A percentile compares a stretch with the other conserved stretches of the same genome.
Conservation (phyloP, 2,113 vertebrate genomes). For the Acrocephalus arundinaceus region DNA sequence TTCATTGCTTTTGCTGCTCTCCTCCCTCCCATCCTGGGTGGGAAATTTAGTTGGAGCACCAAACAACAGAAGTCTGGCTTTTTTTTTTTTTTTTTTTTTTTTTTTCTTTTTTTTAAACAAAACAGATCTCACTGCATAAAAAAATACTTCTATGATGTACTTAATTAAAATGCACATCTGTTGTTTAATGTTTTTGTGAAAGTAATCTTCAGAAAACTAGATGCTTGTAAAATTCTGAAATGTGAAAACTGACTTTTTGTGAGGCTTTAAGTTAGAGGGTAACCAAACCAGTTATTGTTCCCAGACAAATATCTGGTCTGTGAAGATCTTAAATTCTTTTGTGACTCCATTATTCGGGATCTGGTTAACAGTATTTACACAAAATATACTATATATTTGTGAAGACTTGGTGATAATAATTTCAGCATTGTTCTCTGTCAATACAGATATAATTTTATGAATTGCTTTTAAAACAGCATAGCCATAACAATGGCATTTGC, state of each 20-base stretch:
- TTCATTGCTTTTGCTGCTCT: slow-evolving; percentile 27
- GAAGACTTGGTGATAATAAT: not conserved
- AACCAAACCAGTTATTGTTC: no score
- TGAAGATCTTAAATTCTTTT: not conserved
- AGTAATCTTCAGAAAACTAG: not conserved
- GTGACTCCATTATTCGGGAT: not conserved
- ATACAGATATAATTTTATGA: not conserved
- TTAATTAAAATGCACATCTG: slow-evolving; percentile 14
- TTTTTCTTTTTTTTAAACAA: not conserved
- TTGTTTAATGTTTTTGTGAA: slow-evolving; percentile 26
- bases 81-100: not conserved
- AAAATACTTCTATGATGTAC: not conserved
- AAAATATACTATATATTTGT: not conserved
- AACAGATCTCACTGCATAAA: not conserved
- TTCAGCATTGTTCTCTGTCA: not conserved
- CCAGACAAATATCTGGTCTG: not conserved
- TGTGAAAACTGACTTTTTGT: not conserved
- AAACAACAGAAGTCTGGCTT: not conserved
- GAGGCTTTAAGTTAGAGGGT: not conserved
- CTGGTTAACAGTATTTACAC: not conserved
- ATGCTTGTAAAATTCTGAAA: not conserved
- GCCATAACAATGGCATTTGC: not conserved
- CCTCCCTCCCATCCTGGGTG: not conserved
- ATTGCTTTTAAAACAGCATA: not conserved
- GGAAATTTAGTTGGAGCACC: not conserved